phyloP scores from a whole-genome alignment of 53 echinoderm and acorn worm genomes.

The Holothuria leucospilota region DNA sequence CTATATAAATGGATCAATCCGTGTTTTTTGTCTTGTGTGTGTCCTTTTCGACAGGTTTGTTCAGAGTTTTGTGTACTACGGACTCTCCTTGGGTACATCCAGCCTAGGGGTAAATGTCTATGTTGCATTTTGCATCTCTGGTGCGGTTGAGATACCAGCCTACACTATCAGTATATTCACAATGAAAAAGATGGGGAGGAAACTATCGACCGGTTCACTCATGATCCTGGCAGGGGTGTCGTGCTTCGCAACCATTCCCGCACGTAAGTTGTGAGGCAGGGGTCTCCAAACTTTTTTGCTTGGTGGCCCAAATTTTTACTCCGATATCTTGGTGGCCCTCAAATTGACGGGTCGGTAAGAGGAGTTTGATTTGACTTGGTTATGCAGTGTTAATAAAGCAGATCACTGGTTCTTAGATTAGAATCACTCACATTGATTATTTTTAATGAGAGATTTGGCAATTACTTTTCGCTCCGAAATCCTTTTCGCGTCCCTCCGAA shows the following conservation, averaged over 20 bases:
- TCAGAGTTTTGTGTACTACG: constrained; percentile 18
- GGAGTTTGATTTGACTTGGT: too few relatives aligned
- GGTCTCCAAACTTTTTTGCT: too few relatives aligned
- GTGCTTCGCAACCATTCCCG: background rate
- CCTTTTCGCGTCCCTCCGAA: too few relatives aligned
- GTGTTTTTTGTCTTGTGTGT: background rate
- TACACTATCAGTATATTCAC: background rate
- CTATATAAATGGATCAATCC: background rate
- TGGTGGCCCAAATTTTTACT: too few relatives aligned
- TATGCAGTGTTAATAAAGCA: too few relatives aligned
- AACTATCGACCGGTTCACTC: background rate
- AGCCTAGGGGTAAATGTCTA: background rate
- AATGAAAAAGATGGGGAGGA: background rate
- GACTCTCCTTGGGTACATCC: constrained; percentile 16
- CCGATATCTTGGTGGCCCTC: too few relatives aligned
- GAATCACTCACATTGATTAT: too few relatives aligned
- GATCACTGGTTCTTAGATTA: too few relatives aligned
- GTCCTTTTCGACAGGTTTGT: background rate
- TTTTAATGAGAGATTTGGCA: too few relatives aligned
- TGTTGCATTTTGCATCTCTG: background rate
- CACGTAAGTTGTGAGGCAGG: constrained; percentile 18
- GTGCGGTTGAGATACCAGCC: constrained; percentile 15
- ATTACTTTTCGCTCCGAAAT: too few relatives aligned
- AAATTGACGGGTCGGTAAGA: too few relatives aligned
- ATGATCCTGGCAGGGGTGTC: background rate